A percentile compares a stretch with the other conserved stretches of the same genome.
These are phyloP conservation scores for Andrena minutula DNA, from an alignment of 2,888 invertebrate species.

Conservation along the genomic window DNA sequence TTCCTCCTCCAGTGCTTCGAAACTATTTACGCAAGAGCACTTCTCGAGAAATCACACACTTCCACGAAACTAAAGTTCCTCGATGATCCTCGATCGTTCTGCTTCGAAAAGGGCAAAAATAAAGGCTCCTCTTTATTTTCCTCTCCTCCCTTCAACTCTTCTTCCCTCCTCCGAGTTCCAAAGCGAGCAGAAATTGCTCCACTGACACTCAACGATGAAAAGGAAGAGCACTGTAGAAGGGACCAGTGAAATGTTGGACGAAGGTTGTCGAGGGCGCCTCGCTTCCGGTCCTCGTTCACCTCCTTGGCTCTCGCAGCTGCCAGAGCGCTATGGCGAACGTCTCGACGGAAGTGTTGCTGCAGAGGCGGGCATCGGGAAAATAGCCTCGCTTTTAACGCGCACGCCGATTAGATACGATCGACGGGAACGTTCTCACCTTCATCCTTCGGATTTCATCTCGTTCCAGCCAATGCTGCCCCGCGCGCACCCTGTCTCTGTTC, in stretches of 20 bases:
- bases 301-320: background rate
- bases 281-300: background rate
- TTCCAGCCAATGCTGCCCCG: conserved; percentile 3
- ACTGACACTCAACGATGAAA: background rate
- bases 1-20: background rate
- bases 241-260: background rate
- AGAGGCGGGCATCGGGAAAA: conserved; percentile 11
- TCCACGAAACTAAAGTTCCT: too few relatives aligned
- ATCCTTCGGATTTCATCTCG: conserved; percentile 39
- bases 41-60: background rate
- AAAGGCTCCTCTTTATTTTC: too few relatives aligned
- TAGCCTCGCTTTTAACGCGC: conserved; percentile 31
- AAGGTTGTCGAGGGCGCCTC: background rate
- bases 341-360: background rate
- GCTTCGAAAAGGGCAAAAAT: too few relatives aligned
- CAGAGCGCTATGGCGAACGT: background rate
- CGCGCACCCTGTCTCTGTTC: background rate
- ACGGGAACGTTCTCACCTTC: conserved; percentile 42
- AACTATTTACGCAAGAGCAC: background rate
- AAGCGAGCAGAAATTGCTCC: too few relatives aligned
- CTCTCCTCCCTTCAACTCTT: too few relatives aligned
- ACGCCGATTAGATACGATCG: conserved; percentile 54
- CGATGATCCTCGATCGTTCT: too few relatives aligned
- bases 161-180: too few relatives aligned
- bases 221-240: background rate